Base-by-base conservation (phyloP, 2,888 invertebrate genomes). In the Eupelmus urozonus region DNA sequence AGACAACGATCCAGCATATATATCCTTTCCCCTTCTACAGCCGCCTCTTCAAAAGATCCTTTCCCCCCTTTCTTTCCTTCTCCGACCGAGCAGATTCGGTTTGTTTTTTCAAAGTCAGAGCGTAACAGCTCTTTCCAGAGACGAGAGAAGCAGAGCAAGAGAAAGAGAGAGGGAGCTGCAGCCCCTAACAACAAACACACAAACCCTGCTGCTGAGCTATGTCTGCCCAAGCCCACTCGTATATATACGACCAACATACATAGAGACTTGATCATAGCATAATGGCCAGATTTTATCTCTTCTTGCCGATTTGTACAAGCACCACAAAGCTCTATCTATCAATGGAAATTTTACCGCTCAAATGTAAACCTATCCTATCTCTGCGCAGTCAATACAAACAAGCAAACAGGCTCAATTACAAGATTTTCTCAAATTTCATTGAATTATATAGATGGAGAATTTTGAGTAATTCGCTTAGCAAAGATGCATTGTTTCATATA, bases 61-160 rank as follows among this genome's bases (percentile, higher is more conserved):
- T 27, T 53, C 34, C 51, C 80, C 78, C 77, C 76, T 79, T 81
- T 53, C 34, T 18, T 65, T 78, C n/a, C n/a, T n/a, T n/a, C n/a
- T n/a, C n/a, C n/a, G n/a, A n/a, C 81, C 81, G 70, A 27, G 16
- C 51, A 82, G 85, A 84, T 85, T 84, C 83, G 82, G 87, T 88
- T 89, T 89, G 86, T 89, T 89, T 89, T 88, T 87, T 85, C 86
- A 87, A 84, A 82, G 84, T 83, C 84, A 82, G 80, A n/a, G n/a
- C n/a, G n/a, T n/a, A n/a, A n/a, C n/a, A n/a, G n/a, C n/a, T n/a
- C n/a, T n/a, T n/a, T n/a, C n/a, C n/a, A n/a, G n/a, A n/a, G n/a
- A n/a, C n/a, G n/a, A n/a, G n/a, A n/a, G n/a, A n/a, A n/a, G n/a
- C n/a, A n/a, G n/a, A n/a, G n/a, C n/a, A n/a, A n/a, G n/a, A n/a